Evolutionary conservation across 53 echinoderm and acorn worm genomes (phyloP), one percentile per base, ranked within the genome.

Genomic region (Holothuria leucospilota): DNA sequence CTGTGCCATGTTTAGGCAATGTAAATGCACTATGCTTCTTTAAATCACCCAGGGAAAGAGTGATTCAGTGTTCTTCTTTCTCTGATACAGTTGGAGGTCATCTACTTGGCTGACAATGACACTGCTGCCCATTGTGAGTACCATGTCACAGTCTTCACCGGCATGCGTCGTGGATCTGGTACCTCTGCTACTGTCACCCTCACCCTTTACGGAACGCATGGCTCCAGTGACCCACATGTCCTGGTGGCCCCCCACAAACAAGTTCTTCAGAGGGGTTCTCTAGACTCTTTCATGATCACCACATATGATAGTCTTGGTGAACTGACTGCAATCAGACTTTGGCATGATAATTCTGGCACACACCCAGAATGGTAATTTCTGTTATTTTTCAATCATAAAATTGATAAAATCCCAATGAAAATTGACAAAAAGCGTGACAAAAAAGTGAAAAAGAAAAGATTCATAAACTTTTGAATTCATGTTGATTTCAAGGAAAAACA

Each of bases 111-210:
- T 11, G 94, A 94, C 82, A 96, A 94, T 73, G 91, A 93, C 68
- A 91, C 91, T 40, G 42, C 26, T 8, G 93, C 93, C 18, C 77
- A 77, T n/a, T 93, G 92, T 81, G 85, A 85, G 58, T 95, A 94
- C 73, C 94, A 96, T 39, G 89, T 96, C 77, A 96, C 96, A 12
- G 84, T 96, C 61, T 91, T 94, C 90, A 94, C 96, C 2, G 96
- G 96, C 0, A 71, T 94, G 93, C 93, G 96, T 7, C 82, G 86
- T 8, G 86, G 90, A 34, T 93, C 97, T 2, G 97, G 97, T 8
- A 97, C 97, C 5, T 87, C 94, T 1, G 88, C 97, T 4, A 68
- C 73, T 2, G 93, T 93, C 42, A 95, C 97, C 69, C 81, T 97
- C 29, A 95, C 94, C 16, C 75, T 95, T 23, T 83, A 87, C 23